These are phyloP conservation scores for Manduca sexta DNA, from an alignment of 1,140 invertebrate genomes.

Conservation along the genomic window DNA sequence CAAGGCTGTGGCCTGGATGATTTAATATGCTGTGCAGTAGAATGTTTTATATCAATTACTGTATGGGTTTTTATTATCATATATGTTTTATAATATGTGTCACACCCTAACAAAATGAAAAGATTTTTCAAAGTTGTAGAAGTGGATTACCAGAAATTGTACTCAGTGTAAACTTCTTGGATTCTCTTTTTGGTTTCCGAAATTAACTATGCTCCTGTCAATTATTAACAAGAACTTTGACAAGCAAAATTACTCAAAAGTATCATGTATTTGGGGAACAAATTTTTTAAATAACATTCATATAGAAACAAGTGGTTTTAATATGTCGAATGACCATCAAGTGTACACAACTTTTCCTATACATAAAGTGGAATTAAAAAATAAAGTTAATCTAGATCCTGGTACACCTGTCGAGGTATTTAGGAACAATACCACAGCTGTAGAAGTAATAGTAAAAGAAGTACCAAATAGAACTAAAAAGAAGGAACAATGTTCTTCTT, in stretches of 20 bases:
- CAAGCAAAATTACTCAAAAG: slow-evolving; percentile 1
- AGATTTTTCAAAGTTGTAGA: too few species aligned
- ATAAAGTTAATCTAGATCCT: slow-evolving; percentile 7
- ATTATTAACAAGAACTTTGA: background rate
- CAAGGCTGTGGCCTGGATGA: too few species aligned
- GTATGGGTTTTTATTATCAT: too few species aligned
- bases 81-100: too few species aligned
- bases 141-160: too few species aligned
- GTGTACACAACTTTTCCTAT: slow-evolving; percentile 5
- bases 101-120: too few species aligned
- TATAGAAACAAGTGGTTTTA: slow-evolving; percentile 10
- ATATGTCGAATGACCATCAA: slow-evolving; percentile 5
- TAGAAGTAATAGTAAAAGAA: slow-evolving; percentile 35
- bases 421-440: slow-evolving; percentile 33
- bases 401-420: slow-evolving; percentile 28
- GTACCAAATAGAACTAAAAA: slow-evolving; percentile 14
- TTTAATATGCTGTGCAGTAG: too few species aligned
- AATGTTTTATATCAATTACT: too few species aligned
- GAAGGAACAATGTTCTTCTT: background rate
- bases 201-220: background rate
- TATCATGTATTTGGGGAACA: background rate
- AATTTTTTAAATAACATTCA: too few species aligned
- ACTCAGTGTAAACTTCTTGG: too few species aligned
- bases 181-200: too few species aligned
- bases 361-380: slow-evolving; percentile 2